Conservation (phyloP, 2,888 invertebrate species). For the Conomelus anceps region DNA sequence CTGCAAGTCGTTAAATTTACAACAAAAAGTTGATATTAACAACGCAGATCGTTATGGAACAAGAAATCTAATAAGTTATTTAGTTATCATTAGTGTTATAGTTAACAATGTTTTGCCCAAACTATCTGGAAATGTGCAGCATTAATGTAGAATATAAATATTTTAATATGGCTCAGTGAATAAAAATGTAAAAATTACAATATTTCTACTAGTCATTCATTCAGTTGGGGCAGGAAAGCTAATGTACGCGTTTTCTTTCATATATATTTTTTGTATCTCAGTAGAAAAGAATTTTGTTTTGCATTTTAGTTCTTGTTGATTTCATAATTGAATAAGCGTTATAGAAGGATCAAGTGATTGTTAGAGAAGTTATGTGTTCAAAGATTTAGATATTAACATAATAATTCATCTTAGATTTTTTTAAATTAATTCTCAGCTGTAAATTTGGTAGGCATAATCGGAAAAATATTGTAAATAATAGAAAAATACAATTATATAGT, state of each 20-base stretch:
- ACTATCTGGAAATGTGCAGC: neutral
- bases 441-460: neutral
- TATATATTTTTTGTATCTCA: neutral
- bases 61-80: too few relatives aligned
- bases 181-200: neutral
- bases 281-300: neutral
- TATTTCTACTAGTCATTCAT: neutral
- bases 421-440: neutral
- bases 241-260: neutral
- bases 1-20: too few relatives aligned
- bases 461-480: neutral
- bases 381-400: neutral
- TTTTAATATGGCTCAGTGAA: neutral
- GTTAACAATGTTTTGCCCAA: too few relatives aligned
- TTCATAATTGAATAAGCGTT: too few relatives aligned
- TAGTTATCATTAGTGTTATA: too few relatives aligned
- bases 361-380: neutral
- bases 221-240: neutral
- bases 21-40: too few relatives aligned
- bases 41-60: too few relatives aligned
- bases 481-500: neutral
- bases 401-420: neutral
- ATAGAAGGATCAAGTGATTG: neutral
- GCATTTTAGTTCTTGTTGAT: neutral
- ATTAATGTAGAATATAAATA: neutral